Percentiles rank a stretch among this genome's conserved stretches.
These are phyloP conservation scores for Nothobranchius kuhntae DNA, from an alignment of 2,113 vertebrate genomes.

Conservation along the genomic window DNA sequence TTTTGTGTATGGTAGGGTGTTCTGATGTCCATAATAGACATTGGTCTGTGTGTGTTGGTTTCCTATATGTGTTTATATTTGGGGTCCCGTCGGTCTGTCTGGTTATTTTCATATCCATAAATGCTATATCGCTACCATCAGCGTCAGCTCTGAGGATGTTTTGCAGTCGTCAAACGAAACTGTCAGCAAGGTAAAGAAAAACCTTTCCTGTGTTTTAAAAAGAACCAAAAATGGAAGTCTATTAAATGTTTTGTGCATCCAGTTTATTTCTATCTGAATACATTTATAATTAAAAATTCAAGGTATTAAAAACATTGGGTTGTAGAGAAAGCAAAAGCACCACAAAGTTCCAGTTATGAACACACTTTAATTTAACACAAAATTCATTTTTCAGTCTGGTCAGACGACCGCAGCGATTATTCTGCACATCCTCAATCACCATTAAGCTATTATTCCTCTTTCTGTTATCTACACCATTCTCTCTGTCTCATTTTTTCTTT, in stretches of 20 bases:
- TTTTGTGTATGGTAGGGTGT: no score
- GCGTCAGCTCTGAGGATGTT: no score
- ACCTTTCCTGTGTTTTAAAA: no score
- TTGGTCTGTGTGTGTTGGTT: no score
- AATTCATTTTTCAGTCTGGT: constrained; percentile 51
- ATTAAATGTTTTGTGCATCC: constrained; percentile 25
- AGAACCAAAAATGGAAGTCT: background rate
- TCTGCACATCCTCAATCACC: constrained; percentile 54
- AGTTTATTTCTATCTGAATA: constrained; percentile 33
- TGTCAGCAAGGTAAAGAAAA: no score
- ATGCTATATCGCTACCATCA: no score
- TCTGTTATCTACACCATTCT: constrained; percentile 53
- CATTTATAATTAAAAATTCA: constrained; percentile 30
- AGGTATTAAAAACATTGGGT: constrained; percentile 27
- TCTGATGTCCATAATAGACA: no score
- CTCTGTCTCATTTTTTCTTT: constrained; percentile 49
- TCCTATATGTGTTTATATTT: no score
- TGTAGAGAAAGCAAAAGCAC: constrained; percentile 7
- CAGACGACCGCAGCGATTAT: constrained; percentile 54
- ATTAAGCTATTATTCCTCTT: constrained; percentile 65
- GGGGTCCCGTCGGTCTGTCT: no score
- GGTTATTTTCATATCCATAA: no score
- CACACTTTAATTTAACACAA: constrained; percentile 50
- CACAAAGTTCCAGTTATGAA: constrained; percentile 52
- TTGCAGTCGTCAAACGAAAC: no score